phyloP scores from a whole-genome alignment of 2,888 invertebrate genomes.

The Lithophane ornitopus region DNA sequence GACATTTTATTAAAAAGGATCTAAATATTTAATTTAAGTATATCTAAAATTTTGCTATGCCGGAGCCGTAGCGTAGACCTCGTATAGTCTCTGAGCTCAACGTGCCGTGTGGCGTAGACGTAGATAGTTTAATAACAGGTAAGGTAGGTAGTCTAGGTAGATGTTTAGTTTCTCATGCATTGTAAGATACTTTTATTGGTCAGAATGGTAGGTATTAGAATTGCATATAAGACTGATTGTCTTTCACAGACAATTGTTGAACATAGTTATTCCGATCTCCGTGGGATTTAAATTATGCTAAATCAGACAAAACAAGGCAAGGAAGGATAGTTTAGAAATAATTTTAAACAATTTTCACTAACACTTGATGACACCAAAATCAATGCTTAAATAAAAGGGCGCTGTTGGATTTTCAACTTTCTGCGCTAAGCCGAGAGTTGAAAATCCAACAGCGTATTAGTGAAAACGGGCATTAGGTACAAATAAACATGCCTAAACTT shows the following conservation, averaged over 20 bases:
- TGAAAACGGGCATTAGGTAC: background rate
- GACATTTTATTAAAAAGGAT: background rate
- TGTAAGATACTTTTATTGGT: background rate
- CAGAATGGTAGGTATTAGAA: background rate
- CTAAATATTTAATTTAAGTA: background rate
- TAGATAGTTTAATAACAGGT: background rate
- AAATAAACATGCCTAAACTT: background rate
- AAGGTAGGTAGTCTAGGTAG: too few relatives aligned
- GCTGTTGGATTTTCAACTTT: background rate
- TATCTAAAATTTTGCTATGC: conserved; percentile 2
- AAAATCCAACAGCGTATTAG: too few relatives aligned
- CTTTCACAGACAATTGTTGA: background rate
- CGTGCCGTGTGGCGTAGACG: background rate
- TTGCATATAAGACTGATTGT: background rate
- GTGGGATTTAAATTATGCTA: background rate
- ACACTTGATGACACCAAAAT: background rate
- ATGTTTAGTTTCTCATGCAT: background rate
- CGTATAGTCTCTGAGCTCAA: conserved; percentile 8
- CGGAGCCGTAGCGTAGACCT: conserved; percentile 19
- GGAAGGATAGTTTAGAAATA: background rate
- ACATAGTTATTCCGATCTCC: background rate
- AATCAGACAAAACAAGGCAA: background rate
- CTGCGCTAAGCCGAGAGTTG: too few relatives aligned
- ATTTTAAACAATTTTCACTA: background rate
- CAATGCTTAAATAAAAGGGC: background rate